Base-by-base conservation (phyloP, 2,113 vertebrate genomes). In the Cyanoramphus novaezelandiae region DNA sequence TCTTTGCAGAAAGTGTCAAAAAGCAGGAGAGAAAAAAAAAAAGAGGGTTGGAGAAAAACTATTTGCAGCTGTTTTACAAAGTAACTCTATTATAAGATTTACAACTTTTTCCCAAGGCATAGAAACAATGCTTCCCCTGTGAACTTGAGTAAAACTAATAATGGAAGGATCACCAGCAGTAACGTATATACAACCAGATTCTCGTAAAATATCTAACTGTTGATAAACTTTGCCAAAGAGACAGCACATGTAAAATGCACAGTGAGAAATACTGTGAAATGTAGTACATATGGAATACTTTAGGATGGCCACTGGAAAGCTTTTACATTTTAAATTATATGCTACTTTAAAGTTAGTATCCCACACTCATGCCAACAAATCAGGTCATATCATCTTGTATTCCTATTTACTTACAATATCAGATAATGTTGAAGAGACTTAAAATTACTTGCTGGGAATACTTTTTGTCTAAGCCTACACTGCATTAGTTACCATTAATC, bases 401-500 rank as follows among this genome's bases (percentile, higher is more conserved):
- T 83, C 50, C 50, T 92, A 53, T 93, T 90, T 96, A 94, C 92
- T 94, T 91, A 88, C 77, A 82, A 4, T n/a, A 91, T 28, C 17
- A 24, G 77, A 25, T 90, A 88, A 88, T 65, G 39, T 57, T 65
- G 70, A 57, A 82, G 11, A 95, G 50, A 92, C 60, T 86, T 75
- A 65, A 95, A 93, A 89, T 95, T 95, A 81, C 86, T 82, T 69
- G 33, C 69, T 93, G 77, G 43, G 35, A 64, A 46, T 85, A 82
- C 53, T 89, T 92, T 82, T 91, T 78, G 65, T 93, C 77, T 95
- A 95, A 93, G 93, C 27, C 77, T 89, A 53, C 55, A 72, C 43
- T 78, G 57, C 94, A 95, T 97, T 96, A 95, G 89, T 95, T 92
- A 85, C 89, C 93, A 95, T 91, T 96, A 96, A 95, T 92, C 92